phyloP scores from a whole-genome alignment of 2,113 vertebrate genomes.

The Entomyzon cyanotis region DNA sequence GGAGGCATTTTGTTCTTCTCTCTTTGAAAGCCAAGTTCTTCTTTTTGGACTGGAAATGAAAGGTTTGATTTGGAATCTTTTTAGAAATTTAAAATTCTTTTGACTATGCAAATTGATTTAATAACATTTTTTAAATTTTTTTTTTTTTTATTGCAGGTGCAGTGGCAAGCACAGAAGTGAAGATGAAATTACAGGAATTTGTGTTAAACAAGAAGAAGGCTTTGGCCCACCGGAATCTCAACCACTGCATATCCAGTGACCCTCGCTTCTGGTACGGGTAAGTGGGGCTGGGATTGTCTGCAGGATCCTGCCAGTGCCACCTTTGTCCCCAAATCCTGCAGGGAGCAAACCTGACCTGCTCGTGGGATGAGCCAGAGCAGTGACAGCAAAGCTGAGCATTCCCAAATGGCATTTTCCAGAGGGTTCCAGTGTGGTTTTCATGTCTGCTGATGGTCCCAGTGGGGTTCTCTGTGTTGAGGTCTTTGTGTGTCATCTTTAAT shows the following conservation, averaged over 20 bases:
- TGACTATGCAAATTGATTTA: not conserved
- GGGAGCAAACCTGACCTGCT: not conserved
- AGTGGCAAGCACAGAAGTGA: conserved; percentile 96
- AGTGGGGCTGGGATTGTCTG: conserved; percentile 69
- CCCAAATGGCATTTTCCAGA: not conserved
- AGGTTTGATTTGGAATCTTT: not conserved
- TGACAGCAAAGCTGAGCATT: rapidly evolving
- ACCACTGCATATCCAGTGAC: conserved; percentile 93
- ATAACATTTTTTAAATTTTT: not conserved
- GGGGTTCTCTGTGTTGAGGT: not conserved
- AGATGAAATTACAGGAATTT: conserved; percentile 97
- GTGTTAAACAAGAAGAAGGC: conserved; percentile 98
- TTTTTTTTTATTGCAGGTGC: conserved; percentile 79
- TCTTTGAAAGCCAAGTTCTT: not conserved
- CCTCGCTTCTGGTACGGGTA: conserved; percentile 97
- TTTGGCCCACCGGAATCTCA: conserved; percentile 91
- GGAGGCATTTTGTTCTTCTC: not conserved
- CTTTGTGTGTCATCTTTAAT: not conserved
- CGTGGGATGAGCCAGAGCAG: not conserved
- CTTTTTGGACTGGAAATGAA: not conserved
- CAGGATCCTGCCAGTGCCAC: not conserved
- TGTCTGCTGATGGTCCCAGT: not conserved
- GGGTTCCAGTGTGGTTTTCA: rapidly evolving
- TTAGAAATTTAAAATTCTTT: not conserved
- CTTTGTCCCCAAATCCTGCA: not conserved